These are phyloP conservation scores for Bufo bufo DNA, from an alignment of 2,113 vertebrate genomes.

Conservation along the genomic window DNA sequence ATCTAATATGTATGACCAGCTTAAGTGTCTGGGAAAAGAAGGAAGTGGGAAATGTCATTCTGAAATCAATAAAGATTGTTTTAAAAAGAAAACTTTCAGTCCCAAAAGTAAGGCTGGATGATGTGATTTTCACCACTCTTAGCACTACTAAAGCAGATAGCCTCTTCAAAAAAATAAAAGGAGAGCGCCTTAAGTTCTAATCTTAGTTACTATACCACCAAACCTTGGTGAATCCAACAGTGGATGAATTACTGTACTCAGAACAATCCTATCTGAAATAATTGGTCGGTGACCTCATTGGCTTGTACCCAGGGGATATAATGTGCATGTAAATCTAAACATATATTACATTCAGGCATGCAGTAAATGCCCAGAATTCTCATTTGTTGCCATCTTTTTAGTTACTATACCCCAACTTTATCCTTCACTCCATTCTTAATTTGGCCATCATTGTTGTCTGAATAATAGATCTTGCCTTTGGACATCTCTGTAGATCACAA, in stretches of 20 bases:
- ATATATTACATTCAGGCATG: neutral
- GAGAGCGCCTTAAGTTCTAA: no score
- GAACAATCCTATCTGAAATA: neutral
- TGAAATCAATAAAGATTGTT: no score
- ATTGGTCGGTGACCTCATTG: neutral
- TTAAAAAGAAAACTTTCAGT: no score
- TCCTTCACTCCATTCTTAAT: neutral
- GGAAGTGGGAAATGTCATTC: no score
- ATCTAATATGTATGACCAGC: no score
- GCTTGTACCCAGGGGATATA: neutral
- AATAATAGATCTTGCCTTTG: constrained; percentile 20
- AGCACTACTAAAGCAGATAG: no score
- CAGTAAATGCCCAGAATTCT: neutral
- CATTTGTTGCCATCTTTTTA: neutral
- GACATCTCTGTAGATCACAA: neutral
- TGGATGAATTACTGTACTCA: neutral
- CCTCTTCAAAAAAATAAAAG: no score
- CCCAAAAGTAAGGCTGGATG: no score
- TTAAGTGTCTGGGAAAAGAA: no score
- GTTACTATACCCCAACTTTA: neutral
- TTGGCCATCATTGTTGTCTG: neutral
- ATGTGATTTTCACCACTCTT: no score
- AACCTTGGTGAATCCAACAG: neutral
- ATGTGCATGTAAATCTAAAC: neutral
- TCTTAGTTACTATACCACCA: no score